Evolutionary conservation across 2,797 vertebrate genomes (phyloP), one percentile per base, ranked within the genome.

Genomic region (Rhincodon typus): DNA sequence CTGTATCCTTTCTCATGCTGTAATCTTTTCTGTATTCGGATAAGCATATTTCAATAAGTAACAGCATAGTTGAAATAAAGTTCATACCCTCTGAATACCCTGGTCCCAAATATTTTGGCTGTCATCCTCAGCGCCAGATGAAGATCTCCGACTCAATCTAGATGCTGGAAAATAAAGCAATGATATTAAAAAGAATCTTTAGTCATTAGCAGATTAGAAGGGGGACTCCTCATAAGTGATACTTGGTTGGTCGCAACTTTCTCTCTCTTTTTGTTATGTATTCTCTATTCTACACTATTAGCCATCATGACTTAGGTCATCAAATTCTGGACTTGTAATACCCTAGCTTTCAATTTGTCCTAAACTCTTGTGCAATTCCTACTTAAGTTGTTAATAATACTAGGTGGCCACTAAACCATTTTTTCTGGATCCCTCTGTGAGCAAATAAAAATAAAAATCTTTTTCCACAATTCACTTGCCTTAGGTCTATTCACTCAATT

Each of bases 51-150:
- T 67, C 57, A 19, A 94, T 25, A n/a, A 42, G 38, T 42, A 69
- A 72, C 13, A 30, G 25, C 4, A 70, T 25, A 72, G 46, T 69
- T 53, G 69, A 95, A 46, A 95, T 95, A 46, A 69, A 96, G 66
- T 0, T 3, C 97, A 97, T 96, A 99, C 99, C 98, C 98, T 99
- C 97, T 99, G 98, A 98, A 99, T 98, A 97, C 98, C 97, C 96
- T 98, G 98, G 97, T 98, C 99, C 96, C 98, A 99, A 34, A 95
- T 77, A 95, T 95, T 95, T 95, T 95, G 94, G 42, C 97, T 98
- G 0, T 99, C 98, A 96, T 99, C 99, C 96, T 99, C 98, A 8
- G 98, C 98, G 96, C 99, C 99, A 0, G 98, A 99, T 0, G 98
- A 99, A 97, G 98, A 99, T 96, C 98, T 98, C 96, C 99, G 98